Conservation (phyloP, 2,113 vertebrate genomes). For the Rhinogobius similis region DNA sequence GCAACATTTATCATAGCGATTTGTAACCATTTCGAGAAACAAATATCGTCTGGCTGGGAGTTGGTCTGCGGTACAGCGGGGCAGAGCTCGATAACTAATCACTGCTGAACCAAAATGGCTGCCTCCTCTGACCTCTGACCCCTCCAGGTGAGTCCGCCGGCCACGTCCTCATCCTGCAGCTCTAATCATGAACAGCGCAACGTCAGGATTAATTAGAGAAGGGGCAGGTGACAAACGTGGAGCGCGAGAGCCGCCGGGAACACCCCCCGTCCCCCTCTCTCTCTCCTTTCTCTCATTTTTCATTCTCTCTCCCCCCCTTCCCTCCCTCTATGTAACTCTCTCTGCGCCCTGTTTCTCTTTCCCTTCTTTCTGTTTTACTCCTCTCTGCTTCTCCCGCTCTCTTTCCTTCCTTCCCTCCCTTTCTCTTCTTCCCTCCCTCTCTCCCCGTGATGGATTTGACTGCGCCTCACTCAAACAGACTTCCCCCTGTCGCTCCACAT, state of each 20-base stretch:
- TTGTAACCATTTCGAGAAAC: background rate
- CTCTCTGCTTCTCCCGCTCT: no score
- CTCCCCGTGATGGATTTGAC: conserved; percentile 26
- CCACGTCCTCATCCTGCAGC: conserved; percentile 55
- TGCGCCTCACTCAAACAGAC: background rate
- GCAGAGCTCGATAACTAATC: conserved; percentile 64
- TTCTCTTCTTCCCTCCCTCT: background rate
- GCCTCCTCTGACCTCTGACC: conserved; percentile 61
- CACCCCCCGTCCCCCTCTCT: no score
- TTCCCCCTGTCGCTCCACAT: background rate
- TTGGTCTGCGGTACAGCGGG: conserved; percentile 46
- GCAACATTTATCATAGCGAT: no score
- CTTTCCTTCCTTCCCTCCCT: background rate
- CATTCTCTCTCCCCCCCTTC: background rate
- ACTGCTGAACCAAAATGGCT: conserved; percentile 47
- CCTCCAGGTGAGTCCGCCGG: conserved; percentile 44
- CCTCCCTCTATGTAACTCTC: no score
- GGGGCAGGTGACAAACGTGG: conserved; percentile 60
- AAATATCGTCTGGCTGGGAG: conserved; percentile 54
- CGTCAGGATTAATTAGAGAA: conserved; percentile 61
- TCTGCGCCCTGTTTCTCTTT: no score
- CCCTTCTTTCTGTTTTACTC: background rate
- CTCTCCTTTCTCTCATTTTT: background rate
- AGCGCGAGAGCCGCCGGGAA: no score
- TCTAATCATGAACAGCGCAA: conserved; percentile 56